phyloP scores from a whole-genome alignment of 2,797 vertebrate species.

The Bucorvus abyssinicus region DNA sequence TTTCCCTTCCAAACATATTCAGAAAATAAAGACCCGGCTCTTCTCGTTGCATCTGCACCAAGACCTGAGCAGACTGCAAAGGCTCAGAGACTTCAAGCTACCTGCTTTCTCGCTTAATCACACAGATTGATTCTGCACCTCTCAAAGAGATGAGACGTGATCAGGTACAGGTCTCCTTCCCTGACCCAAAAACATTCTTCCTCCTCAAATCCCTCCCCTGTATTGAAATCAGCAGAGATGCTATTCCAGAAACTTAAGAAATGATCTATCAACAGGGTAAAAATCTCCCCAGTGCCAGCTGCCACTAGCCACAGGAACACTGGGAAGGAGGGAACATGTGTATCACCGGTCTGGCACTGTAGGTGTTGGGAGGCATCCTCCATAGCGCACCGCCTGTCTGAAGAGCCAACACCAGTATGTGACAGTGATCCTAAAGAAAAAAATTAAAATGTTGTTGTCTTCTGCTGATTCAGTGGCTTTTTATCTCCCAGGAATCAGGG shows the following conservation, averaged over 20 bases:
- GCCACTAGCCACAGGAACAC: background rate
- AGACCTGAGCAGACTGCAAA: slow-evolving; percentile 34
- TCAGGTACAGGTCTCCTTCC: background rate
- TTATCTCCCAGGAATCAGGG: background rate
- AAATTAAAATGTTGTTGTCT: background rate
- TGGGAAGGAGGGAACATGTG: fast-evolving
- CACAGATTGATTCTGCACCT: slow-evolving; percentile 27
- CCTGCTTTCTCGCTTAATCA: background rate
- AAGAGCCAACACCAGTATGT: background rate
- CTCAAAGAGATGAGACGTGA: background rate
- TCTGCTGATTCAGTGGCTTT: background rate
- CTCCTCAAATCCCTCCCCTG: background rate
- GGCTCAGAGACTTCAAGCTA: background rate
- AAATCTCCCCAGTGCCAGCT: background rate
- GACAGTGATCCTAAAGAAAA: background rate
- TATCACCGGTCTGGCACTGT: fast-evolving
- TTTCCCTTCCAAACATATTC: background rate
- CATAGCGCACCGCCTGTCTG: background rate
- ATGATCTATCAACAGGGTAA: background rate
- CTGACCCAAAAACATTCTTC: background rate
- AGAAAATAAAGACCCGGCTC: background rate
- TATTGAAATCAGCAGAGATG: background rate
- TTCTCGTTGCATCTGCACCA: background rate
- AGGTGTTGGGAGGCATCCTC: background rate
- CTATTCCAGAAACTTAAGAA: background rate